These are phyloP conservation scores for Muntiacus muntjak DNA, from an alignment of 2,113 vertebrate species.

Conservation along the genomic window DNA sequence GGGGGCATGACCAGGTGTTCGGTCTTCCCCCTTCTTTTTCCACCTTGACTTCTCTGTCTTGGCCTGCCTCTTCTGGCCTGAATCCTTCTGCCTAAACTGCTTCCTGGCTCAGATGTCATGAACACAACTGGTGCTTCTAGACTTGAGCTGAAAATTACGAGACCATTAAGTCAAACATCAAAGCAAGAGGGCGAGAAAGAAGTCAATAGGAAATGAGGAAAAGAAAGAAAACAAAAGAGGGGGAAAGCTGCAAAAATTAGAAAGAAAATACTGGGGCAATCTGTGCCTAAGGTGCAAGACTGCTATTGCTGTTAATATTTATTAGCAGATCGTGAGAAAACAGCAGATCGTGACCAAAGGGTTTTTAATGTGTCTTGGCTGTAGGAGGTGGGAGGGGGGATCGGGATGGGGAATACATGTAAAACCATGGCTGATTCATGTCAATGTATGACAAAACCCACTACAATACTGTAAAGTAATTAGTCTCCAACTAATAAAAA, in stretches of 20 bases:
- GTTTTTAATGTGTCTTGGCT: neutral
- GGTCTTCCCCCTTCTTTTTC: no score
- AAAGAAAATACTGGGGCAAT: no score
- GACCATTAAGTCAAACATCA: neutral
- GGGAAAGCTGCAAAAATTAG: neutral
- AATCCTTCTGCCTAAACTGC: neutral
- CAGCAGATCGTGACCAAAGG: neutral
- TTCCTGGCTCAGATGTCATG: neutral
- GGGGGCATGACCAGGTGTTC: rapidly evolving
- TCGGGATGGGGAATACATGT: no score
- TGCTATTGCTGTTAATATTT: rapidly evolving
- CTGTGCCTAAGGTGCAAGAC: rapidly evolving
- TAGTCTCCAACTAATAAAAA: no score
- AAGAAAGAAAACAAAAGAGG: neutral
- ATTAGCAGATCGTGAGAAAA: neutral
- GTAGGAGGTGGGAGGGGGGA: no score
- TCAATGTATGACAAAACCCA: no score
- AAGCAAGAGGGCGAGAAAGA: neutral
- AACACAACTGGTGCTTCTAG: neutral
- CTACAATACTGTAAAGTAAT: no score
- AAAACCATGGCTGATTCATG: no score
- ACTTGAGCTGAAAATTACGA: neutral
- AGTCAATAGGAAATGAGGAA: neutral
- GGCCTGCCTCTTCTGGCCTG: neutral
- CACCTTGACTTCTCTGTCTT: no score